phyloP scores from a whole-genome alignment of 1,140 invertebrate genomes.

The Condylostylus longicornis region DNA sequence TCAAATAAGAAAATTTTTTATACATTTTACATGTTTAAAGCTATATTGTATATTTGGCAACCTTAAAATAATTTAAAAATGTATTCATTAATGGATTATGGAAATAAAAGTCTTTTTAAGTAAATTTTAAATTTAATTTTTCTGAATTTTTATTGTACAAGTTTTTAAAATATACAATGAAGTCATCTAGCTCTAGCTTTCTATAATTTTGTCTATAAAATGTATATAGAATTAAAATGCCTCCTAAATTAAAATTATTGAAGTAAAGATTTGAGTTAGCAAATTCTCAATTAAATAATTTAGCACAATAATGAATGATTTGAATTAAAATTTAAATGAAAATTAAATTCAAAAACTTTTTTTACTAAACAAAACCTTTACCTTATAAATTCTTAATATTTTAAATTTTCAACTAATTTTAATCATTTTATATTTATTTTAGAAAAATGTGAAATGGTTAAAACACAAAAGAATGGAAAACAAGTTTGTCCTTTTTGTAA shows the following conservation, averaged over 20 bases:
- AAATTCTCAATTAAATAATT: too few species aligned
- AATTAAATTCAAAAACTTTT: too few species aligned
- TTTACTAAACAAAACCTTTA: too few species aligned
- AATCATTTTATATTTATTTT: conserved; percentile 13
- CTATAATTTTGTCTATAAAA: too few species aligned
- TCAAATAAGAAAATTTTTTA: too few species aligned
- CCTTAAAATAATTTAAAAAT: too few species aligned
- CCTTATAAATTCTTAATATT: conserved; percentile 1
- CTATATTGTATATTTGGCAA: too few species aligned
- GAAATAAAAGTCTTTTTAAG: too few species aligned
- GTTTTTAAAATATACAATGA: not conserved
- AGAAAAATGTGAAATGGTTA: conserved; percentile 28
- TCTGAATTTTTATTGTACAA: not conserved
- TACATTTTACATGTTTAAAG: too few species aligned
- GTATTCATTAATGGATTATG: too few species aligned
- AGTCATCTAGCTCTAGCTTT: not conserved
- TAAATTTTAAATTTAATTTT: too few species aligned
- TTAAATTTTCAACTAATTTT: not conserved
- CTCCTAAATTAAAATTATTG: not conserved
- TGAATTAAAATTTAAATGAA: not conserved
- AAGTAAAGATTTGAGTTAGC: too few species aligned
- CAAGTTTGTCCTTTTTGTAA: conserved; percentile 40
- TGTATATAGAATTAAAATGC: not conserved
- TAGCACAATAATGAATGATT: not conserved
- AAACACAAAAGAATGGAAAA: conserved; percentile 23